Conservation (phyloP, 2,888 invertebrate genomes). For the Tryphoninae sp. region DNA sequence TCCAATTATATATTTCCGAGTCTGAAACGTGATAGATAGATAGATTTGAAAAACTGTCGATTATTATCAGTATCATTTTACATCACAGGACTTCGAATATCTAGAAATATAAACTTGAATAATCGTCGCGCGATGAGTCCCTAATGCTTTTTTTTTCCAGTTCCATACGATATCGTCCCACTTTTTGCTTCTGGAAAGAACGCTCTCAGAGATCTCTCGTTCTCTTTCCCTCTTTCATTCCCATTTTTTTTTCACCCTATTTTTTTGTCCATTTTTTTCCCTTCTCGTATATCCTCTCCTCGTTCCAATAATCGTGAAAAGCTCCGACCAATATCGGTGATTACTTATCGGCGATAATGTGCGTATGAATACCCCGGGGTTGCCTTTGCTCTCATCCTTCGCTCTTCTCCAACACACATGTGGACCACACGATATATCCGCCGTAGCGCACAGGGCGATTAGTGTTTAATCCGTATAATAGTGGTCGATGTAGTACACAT, state of each 20-base stretch:
- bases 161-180: no score
- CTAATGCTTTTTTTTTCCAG: no score
- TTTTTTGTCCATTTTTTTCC: slow-evolving; percentile 9
- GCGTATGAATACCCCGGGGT: slow-evolving; percentile 31
- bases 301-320: slow-evolving; percentile 58
- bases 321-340: slow-evolving; percentile 58
- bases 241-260: slow-evolving; percentile 9
- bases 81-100: no score
- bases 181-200: no score
- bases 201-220: neutral
- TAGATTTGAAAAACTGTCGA: neutral
- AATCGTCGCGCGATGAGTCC: no score
- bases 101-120: no score
- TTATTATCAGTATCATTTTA: no score
- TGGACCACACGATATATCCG: slow-evolving; percentile 6
- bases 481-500: neutral
- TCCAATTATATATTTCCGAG: slow-evolving; percentile 32
- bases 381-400: neutral
- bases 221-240: neutral
- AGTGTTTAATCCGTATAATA: slow-evolving; percentile 32
- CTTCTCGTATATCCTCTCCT: slow-evolving; percentile 5
- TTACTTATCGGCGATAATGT: slow-evolving; percentile 47
- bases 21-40: slow-evolving; percentile 1
- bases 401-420: slow-evolving; percentile 9
- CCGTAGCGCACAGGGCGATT: slow-evolving; percentile 33